A percentile compares a stretch with the other conserved stretches of the same genome.
Evolutionary conservation across 2,888 invertebrate species (phyloP).

Genomic region (Germaria angustata): DNA sequence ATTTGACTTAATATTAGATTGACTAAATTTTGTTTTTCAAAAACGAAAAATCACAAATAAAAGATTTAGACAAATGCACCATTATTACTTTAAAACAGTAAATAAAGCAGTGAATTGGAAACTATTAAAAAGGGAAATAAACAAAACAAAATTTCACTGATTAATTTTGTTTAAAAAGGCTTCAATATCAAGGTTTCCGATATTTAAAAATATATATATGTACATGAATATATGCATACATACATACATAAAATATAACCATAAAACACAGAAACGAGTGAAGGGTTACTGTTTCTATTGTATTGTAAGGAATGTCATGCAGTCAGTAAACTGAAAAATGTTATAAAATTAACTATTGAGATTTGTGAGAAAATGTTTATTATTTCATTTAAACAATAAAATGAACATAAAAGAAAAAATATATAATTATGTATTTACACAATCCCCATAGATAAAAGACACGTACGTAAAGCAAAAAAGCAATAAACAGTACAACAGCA

Average conservation of each 20-base stretch:
- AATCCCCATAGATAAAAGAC: too few species aligned
- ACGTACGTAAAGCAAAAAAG: not conserved
- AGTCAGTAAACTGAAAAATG: not conserved
- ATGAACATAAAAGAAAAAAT: too few species aligned
- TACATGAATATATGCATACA: not conserved
- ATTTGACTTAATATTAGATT: too few species aligned
- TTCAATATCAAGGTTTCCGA: conserved; percentile 19
- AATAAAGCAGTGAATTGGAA: not conserved
- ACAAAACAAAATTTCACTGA: not conserved
- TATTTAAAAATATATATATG: not conserved
- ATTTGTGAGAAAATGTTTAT: not conserved
- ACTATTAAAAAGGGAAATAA: not conserved
- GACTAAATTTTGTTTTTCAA: too few species aligned
- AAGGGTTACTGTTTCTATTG: not conserved
- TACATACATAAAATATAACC: not conserved
- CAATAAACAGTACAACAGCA: not conserved
- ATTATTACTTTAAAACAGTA: not conserved
- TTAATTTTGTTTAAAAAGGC: conserved; percentile 5
- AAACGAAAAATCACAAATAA: too few species aligned
- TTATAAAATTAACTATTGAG: not conserved
- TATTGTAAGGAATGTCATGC: not conserved
- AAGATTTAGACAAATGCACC: too few species aligned
- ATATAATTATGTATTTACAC: too few species aligned
- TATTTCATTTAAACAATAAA: not conserved
- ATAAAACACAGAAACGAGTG: not conserved